phyloP scores from a whole-genome alignment of 2,888 invertebrate species.

The Mesorhabditis sp. region DNA sequence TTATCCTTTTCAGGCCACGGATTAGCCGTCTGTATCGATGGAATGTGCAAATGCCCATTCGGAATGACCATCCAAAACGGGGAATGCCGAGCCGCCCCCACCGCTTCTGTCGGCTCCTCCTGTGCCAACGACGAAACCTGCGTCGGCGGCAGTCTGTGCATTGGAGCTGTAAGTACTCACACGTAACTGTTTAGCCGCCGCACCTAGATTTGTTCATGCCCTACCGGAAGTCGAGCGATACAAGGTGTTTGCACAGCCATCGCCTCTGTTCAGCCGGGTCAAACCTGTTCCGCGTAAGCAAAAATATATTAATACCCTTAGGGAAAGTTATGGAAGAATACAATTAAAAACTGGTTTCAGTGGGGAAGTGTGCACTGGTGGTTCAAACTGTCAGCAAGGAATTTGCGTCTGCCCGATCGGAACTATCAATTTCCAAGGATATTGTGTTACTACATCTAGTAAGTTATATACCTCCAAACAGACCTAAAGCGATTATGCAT shows the following conservation, averaged over 20 bases:
- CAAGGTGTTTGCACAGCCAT: conserved; percentile 23
- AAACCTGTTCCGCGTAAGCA: conserved; percentile 25
- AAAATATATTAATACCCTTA: background rate
- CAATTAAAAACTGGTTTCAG: background rate
- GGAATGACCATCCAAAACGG: conserved; percentile 19
- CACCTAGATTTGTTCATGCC: conserved; percentile 21
- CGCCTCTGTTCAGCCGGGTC: conserved; percentile 35
- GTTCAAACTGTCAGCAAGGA: conserved; percentile 35
- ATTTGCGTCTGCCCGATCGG: conserved; percentile 45
- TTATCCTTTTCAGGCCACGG: conserved; percentile 14
- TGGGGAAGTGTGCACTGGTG: conserved; percentile 38
- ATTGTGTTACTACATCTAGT: conserved; percentile 24
- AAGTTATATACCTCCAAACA: background rate
- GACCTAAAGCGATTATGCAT: background rate
- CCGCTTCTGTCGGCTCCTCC: conserved; percentile 17
- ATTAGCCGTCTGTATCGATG: conserved; percentile 40
- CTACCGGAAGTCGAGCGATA: conserved; percentile 13
- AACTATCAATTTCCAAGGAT: conserved; percentile 23
- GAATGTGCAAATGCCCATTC: conserved; percentile 44
- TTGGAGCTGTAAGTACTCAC: conserved; percentile 10
- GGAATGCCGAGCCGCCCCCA: conserved; percentile 20
- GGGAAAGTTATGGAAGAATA: too few relatives aligned
- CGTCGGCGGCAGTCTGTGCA: conserved; percentile 30
- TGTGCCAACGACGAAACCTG: conserved; percentile 41
- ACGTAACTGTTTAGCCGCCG: background rate